Evolutionary conservation across 2,113 vertebrate genomes (phyloP), one percentile per base, ranked within the genome.

Genomic region (Cichladusa arquata): DNA sequence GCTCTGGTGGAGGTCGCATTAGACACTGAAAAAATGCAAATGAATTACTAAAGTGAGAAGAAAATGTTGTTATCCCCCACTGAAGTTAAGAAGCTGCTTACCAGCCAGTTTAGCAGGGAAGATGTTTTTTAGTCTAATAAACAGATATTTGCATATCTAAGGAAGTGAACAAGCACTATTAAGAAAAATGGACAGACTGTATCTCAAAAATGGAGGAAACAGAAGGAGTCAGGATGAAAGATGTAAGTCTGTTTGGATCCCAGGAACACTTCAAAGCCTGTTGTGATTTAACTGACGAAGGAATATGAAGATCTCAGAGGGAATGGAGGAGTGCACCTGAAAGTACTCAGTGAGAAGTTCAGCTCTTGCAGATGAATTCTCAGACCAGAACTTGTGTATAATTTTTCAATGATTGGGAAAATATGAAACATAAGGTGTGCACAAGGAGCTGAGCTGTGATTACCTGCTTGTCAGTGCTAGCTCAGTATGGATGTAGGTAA

Each of bases 131-230:
- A 53, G 36, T 82, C 66, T 87, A 69, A 87, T 69, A 91, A 91
- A 64, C 36, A 95, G 38, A 26, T 90, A 94, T 82, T 95, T 95
- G 66, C 93, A 90, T 95, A 88, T 88, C 81, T 91, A 60, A 91
- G 77, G 69, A 81, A 88, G 42, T 42, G 42, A 88, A 66, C 33
- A 84, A 87, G 15, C 48, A 51, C 11, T 58, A 7, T 36, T 89
- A 91, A 90, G 81, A 85, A 71, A 86, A 94, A 79, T 79, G 65
- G 89, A 73, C 93, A 86, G 91, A 66, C 62, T 76, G 61, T 61
- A 12, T 82, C 86, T 90, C 5, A 6, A 78, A 92, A 91, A 87
- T 34, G 14, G 15, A 65, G 40, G 31, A 64, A 88, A 47, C 45
- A 62, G 79, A 72, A 89, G 74, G 38, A 94, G 11, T 81, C 24